Evolutionary conservation across 2,888 invertebrate species (phyloP), one percentile per base, ranked within the genome.

Genomic region (Polyploca ridens): DNA sequence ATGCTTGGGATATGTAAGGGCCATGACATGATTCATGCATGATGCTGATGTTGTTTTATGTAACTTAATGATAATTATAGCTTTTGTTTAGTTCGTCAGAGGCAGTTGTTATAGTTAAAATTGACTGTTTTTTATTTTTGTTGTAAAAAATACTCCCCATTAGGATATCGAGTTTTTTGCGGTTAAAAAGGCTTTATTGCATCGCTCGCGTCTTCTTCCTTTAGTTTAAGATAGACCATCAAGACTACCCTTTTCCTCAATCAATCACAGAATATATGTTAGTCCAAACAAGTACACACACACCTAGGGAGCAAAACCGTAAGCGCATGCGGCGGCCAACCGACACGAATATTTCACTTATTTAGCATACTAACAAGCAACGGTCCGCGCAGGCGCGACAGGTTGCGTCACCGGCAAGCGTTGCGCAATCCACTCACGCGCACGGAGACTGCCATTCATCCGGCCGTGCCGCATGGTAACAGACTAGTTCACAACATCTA

Each of bases 321-420:
- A 87, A 83, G 84, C 84, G 83, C 85, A 85, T 83, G 76, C 82
- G 79, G 74, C 76, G 74, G 77, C 74, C 76, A 76, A 71, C 79
- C 83, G 81, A 84, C 87, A 84, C 84, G 84, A 86, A 88, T 87
- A 89, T 88, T 87, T 86, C 82, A 86, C 87, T 87, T 87, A 90
- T 87, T 91, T 90, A 90, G 91, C 91, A 91, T 92, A 90, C 88
- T 86, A 90, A 90, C 87, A 85, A 87, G 89, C 87, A 87, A 89
- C 88, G 87, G 88, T 81, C 81, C 75, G 78, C 81, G 82, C 81
- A 77, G 74, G 73, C 80, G 78, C 88, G 88, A 83, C 86, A 83
- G 83, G 85, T 92, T 92, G 86, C 93, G 92, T 91, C 91, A 93
- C 84, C 83, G 78, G 65, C 72, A 71, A 72, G 68, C 71, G 80